Conservation (phyloP, 2,113 vertebrate genomes). For the Pungitius pungitius region DNA sequence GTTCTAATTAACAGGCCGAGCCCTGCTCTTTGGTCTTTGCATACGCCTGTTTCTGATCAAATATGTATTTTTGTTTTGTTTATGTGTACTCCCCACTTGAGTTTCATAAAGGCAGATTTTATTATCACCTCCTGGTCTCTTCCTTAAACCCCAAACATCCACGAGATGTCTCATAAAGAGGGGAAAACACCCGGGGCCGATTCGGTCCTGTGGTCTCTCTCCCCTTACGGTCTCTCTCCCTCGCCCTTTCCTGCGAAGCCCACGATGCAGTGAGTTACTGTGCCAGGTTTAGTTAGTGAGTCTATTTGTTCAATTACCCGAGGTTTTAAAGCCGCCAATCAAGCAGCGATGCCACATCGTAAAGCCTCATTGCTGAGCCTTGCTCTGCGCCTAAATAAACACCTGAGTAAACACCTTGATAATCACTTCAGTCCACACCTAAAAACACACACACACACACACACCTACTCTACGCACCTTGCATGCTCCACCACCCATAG, state of each 20-base stretch:
- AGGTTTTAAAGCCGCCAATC: constrained; percentile 71
- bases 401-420: constrained; percentile 76
- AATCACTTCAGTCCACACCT: constrained; percentile 69
- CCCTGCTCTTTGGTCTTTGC: constrained; percentile 36
- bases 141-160: constrained; percentile 61
- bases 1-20: constrained; percentile 71
- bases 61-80: constrained; percentile 43
- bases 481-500: constrained; percentile 43
- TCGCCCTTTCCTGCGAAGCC: constrained; percentile 39
- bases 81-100: constrained; percentile 40
- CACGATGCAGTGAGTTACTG: constrained; percentile 34
- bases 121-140: constrained; percentile 61
- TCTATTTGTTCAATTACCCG: constrained; percentile 69
- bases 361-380: constrained; percentile 62
- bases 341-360: constrained; percentile 70
- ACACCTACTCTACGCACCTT: constrained; percentile 51
- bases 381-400: constrained; percentile 71
- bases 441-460: constrained; percentile 48
- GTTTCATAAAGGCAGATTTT: constrained; percentile 54
- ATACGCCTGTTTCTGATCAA: constrained; percentile 23
- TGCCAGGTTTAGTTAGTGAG: constrained; percentile 66
- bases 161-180: constrained; percentile 59
- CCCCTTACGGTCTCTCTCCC: constrained; percentile 24
- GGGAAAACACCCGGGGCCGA: constrained; percentile 65
- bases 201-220: constrained; percentile 51